Evolutionary conservation across 2,888 invertebrate genomes (phyloP).

Genomic region (Galerucella calmariensis): DNA sequence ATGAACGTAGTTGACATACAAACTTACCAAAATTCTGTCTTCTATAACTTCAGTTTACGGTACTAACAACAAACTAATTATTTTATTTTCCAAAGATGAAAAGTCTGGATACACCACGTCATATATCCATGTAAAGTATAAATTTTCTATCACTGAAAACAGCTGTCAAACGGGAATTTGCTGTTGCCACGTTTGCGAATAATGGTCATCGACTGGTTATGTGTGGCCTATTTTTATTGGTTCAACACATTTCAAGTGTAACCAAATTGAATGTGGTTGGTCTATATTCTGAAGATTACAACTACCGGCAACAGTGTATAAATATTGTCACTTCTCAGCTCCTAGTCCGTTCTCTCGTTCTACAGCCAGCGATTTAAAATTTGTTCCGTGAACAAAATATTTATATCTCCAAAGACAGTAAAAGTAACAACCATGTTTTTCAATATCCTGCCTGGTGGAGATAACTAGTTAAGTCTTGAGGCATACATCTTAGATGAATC

Average conservation of each 20-base stretch:
- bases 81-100: conserved; percentile 12
- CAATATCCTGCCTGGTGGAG: too few species aligned
- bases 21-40: conserved; percentile 19
- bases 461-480: too few species aligned
- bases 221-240: conserved; percentile 28
- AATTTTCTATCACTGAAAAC: conserved; percentile 16
- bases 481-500: too few species aligned
- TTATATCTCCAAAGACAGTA: too few species aligned
- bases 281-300: background rate
- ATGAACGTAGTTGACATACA: background rate
- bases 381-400: too few species aligned
- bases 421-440: too few species aligned
- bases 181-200: conserved; percentile 5
- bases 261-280: conserved; percentile 2
- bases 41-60: background rate
- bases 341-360: background rate
- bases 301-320: background rate
- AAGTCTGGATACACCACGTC: conserved; percentile 22
- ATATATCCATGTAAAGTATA: conserved; percentile 25
- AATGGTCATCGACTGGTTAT: conserved; percentile 4
- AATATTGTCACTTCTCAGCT: background rate
- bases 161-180: conserved; percentile 25
- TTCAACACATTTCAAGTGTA: background rate
- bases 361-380: too few species aligned
- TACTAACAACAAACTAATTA: background rate